These are phyloP conservation scores for Ginglymostoma cirratum DNA, from an alignment of 2,113 vertebrate species.

Conservation along the genomic window DNA sequence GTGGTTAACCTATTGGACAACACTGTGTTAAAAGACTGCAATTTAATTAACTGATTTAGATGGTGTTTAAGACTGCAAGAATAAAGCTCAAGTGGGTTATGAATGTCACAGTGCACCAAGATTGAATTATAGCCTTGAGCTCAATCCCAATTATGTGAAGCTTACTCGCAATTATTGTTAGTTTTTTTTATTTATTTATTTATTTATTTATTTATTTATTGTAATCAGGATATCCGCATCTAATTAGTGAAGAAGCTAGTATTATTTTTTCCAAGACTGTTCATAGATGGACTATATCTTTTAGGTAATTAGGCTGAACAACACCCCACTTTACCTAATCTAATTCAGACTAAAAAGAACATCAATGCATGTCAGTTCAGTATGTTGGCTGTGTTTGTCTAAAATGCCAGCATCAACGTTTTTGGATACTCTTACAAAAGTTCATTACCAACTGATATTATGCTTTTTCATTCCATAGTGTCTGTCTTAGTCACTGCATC, in stretches of 20 bases:
- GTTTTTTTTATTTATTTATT: not conserved
- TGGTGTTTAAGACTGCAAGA: not conserved
- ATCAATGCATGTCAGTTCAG: not conserved
- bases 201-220: no score
- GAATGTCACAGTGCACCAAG: not conserved
- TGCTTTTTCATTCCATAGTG: not conserved
- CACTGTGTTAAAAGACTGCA: constrained; percentile 7
- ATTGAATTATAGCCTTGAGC: constrained; percentile 8
- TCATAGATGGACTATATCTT: not conserved
- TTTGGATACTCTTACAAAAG: not conserved
- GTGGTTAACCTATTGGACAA: not conserved
- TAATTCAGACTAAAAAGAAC: not conserved
- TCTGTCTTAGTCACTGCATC: not conserved
- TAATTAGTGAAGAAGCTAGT: not conserved
- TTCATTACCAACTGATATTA: not conserved
- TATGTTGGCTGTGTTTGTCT: not conserved
- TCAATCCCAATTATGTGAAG: constrained; percentile 15
- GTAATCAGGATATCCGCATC: not conserved
- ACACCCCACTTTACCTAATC: not conserved
- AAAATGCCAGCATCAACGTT: not conserved
- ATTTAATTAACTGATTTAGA: constrained; percentile 19
- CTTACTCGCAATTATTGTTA: constrained; percentile 12
- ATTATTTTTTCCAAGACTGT: not conserved
- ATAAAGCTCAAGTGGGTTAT: not conserved
- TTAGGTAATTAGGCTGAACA: not conserved